Percentiles rank a stretch among this genome's conserved stretches.
Conservation (phyloP, 2,888 invertebrate genomes). For the Microdon myrmicae region DNA sequence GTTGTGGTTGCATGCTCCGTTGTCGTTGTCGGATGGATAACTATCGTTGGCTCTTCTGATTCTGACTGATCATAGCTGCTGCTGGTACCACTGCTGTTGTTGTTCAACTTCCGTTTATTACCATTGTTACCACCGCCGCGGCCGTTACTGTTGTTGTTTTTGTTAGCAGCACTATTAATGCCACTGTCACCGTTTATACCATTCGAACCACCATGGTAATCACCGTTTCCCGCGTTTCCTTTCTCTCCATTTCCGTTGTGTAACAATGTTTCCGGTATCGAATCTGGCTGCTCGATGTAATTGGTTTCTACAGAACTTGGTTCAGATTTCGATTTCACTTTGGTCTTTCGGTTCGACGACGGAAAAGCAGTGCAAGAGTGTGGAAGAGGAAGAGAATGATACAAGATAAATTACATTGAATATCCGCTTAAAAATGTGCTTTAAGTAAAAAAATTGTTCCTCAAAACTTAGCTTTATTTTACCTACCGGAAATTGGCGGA, state of each 20-base stretch:
- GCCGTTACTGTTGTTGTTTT: constrained; percentile 47
- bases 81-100: constrained; percentile 54
- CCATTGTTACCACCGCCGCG: constrained; percentile 48
- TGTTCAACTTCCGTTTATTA: constrained; percentile 40
- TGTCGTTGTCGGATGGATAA: constrained; percentile 67
- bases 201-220: constrained; percentile 61
- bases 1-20: constrained; percentile 68
- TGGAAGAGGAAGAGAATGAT: not conserved
- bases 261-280: constrained; percentile 60
- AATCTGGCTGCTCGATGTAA: constrained; percentile 66
- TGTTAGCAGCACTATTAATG: constrained; percentile 34
- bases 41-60: constrained; percentile 65
- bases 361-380: too few relatives aligned
- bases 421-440: constrained; percentile 23
- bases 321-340: constrained; percentile 61
- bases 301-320: constrained; percentile 65
- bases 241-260: constrained; percentile 66
- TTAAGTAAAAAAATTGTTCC: constrained; percentile 29
- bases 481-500: constrained; percentile 57
- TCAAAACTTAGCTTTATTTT: constrained; percentile 41
- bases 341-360: too few relatives aligned
- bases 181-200: constrained; percentile 40
- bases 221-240: constrained; percentile 66
- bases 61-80: constrained; percentile 52
- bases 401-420: constrained; percentile 15